Evolutionary conservation across 2,888 invertebrate genomes (phyloP).

Genomic region (Coenonympha arcania): DNA sequence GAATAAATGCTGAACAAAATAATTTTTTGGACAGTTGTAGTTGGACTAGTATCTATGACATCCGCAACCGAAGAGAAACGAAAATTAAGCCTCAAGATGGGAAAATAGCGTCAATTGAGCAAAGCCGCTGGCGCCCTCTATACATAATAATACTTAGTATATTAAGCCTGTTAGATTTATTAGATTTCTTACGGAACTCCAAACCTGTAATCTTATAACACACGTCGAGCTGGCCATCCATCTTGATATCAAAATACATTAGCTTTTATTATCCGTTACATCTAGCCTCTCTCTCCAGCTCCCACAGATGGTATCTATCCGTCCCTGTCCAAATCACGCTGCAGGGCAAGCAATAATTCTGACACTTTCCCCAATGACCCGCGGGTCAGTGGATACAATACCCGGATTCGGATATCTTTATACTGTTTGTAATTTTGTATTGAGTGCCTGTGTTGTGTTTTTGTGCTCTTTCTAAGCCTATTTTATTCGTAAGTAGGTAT

Average conservation of each 20-base stretch:
- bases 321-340: constrained; percentile 26
- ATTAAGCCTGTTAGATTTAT: too few species aligned
- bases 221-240: constrained; percentile 14
- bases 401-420: constrained; percentile 21
- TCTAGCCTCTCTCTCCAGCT: constrained; percentile 14
- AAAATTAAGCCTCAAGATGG: too few species aligned
- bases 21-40: too few species aligned
- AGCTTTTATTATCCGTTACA: constrained; percentile 10
- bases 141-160: too few species aligned
- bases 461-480: too few species aligned
- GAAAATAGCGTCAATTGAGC: too few species aligned
- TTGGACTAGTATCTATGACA: too few species aligned
- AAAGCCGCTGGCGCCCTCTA: too few species aligned
- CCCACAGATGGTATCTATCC: constrained; percentile 4
- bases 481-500: too few species aligned
- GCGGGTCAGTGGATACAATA: constrained; percentile 41
- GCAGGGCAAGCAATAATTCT: constrained; percentile 45
- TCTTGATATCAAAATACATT: constrained; percentile 21
- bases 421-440: constrained; percentile 7
- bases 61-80: too few species aligned
- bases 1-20: too few species aligned
- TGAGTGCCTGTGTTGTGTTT: too few species aligned
- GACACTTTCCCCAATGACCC: constrained; percentile 56
- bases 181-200: background rate
- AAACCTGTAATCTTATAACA: constrained; percentile 14